These are phyloP conservation scores for Neodiprion fabricii DNA, from an alignment of 1,140 invertebrate genomes.

Conservation along the genomic window DNA sequence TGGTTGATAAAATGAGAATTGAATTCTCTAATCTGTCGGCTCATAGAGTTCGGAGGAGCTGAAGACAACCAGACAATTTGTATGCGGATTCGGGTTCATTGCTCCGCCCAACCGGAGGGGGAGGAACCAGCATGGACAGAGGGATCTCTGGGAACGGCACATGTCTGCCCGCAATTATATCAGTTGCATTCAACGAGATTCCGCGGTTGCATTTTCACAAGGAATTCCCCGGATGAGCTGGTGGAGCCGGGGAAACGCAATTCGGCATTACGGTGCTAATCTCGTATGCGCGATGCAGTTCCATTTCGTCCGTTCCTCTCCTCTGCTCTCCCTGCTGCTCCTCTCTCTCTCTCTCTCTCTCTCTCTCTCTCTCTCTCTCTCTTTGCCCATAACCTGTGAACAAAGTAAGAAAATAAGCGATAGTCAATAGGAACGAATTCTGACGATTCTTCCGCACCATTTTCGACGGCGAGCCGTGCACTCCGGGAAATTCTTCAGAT, in stretches of 20 bases:
- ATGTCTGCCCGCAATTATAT: slow-evolving; percentile 4
- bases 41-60: background rate
- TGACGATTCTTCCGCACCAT: background rate
- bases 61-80: background rate
- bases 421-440: background rate
- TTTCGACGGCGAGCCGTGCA: no score
- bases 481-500: no score
- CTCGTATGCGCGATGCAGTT: background rate
- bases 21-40: background rate
- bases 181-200: slow-evolving; percentile 1
- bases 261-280: slow-evolving; percentile 1
- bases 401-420: background rate
- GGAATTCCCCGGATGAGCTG: background rate
- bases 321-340: no score
- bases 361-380: background rate
- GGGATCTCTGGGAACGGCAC: background rate
- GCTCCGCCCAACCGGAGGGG: background rate
- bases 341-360: background rate
- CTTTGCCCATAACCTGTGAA: background rate
- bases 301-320: no score
- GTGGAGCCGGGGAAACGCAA: background rate
- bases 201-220: background rate
- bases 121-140: background rate
- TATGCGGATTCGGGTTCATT: slow-evolving; percentile 4
- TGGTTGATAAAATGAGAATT: background rate